Conservation (phyloP, 2,113 vertebrate species). For the Beaufortia kweichowensis region DNA sequence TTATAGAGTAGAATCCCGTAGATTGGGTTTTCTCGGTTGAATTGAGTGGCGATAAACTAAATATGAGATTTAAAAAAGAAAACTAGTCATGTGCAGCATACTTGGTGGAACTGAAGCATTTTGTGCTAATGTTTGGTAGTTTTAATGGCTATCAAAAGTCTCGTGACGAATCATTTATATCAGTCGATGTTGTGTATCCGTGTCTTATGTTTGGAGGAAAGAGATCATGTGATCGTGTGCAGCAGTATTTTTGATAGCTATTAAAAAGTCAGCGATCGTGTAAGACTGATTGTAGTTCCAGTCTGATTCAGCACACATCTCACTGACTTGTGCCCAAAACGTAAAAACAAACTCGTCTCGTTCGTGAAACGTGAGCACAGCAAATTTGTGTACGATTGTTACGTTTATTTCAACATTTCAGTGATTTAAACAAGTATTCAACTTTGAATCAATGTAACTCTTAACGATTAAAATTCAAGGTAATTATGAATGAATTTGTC, state of each 20-base stretch:
- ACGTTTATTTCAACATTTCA: no score
- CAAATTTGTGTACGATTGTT: no score
- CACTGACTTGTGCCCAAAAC: constrained; percentile 40
- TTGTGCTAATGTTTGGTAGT: constrained; percentile 61
- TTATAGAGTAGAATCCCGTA: constrained; percentile 71
- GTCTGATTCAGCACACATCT: constrained; percentile 21
- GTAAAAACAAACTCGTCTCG: neutral
- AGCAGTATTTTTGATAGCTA: constrained; percentile 73
- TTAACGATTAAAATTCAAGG: no score
- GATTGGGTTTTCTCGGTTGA: constrained; percentile 73
- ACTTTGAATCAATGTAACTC: no score
- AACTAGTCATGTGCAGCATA: constrained; percentile 62
- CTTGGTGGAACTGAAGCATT: constrained; percentile 67
- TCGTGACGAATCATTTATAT: constrained; percentile 47
- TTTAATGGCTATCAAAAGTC: constrained; percentile 78
- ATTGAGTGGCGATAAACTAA: constrained; percentile 68
- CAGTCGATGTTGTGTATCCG: constrained; percentile 61
- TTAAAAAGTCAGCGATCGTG: constrained; percentile 65
- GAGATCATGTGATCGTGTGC: constrained; percentile 54
- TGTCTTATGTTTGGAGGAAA: constrained; percentile 52
- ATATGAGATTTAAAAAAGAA: constrained; percentile 42
- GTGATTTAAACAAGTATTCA: no score
- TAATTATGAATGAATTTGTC: no score
- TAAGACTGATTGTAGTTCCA: constrained; percentile 54
- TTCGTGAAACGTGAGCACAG: neutral